Conservation (phyloP, 2,113 vertebrate species). For the Antennarius striatus region DNA sequence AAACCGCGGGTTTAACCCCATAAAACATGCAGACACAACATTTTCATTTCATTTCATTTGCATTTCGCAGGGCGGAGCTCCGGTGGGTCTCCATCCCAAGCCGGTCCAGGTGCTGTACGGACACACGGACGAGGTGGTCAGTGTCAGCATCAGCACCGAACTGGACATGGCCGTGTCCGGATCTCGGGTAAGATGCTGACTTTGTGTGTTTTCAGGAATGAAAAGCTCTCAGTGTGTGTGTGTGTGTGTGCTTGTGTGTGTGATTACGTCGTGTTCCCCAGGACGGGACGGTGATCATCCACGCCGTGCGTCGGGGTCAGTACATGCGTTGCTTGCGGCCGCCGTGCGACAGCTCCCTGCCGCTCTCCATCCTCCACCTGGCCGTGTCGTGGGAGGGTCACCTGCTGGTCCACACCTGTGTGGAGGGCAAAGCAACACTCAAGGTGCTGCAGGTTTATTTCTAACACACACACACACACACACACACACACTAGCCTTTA, state of each 20-base stretch:
- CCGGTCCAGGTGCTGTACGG: slow-evolving; percentile 95
- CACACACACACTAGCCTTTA: not conserved
- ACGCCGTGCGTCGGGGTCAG: slow-evolving; percentile 89
- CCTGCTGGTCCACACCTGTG: slow-evolving; percentile 88
- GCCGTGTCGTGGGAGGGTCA: slow-evolving; percentile 95
- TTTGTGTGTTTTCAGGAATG: too few species aligned
- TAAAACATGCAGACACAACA: not conserved
- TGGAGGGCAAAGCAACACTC: slow-evolving; percentile 89
- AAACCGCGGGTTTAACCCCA: not conserved
- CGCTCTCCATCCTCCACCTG: slow-evolving; percentile 86
- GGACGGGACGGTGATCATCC: slow-evolving; percentile 94
- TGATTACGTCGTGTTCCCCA: slow-evolving; percentile 41
- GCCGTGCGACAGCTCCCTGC: slow-evolving; percentile 89
- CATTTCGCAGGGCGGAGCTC: slow-evolving; percentile 83
- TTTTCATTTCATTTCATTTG: not conserved
- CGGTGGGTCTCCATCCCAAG: slow-evolving; percentile 87
- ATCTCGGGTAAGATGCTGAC: slow-evolving; percentile 81
- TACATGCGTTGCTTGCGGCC: slow-evolving; percentile 91
- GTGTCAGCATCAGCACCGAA: slow-evolving; percentile 93
- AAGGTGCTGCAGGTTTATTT: slow-evolving; percentile 79
- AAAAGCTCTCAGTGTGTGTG: not conserved
- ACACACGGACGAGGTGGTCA: slow-evolving; percentile 90
- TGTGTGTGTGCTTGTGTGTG: not conserved
- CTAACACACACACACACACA: too few species aligned
- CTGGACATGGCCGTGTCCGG: slow-evolving; percentile 96